Evolutionary conservation across 1,140 invertebrate genomes (phyloP).

Genomic region (Cotesia typhae): DNA sequence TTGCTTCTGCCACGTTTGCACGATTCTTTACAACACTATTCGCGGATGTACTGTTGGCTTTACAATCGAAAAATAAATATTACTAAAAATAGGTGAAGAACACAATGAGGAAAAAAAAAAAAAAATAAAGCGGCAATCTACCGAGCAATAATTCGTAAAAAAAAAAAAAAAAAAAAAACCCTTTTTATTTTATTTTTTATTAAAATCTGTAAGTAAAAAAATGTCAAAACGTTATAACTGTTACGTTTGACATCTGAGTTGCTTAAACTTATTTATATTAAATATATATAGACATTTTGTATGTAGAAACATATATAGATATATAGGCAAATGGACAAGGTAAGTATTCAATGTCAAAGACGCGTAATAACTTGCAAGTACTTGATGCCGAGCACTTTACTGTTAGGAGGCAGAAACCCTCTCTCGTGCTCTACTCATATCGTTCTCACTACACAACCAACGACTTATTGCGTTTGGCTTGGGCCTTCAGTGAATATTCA

Average conservation of each 20-base stretch:
- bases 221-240: not conserved
- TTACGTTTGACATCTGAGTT: too few species aligned
- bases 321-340: conserved; percentile 31
- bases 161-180: not conserved
- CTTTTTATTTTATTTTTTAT: not conserved
- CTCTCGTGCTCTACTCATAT: conserved; percentile 4
- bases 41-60: not conserved
- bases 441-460: not conserved
- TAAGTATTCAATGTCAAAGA: conserved; percentile 49
- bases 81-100: too few species aligned
- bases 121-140: not conserved
- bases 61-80: conserved; percentile 1
- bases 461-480: conserved; percentile 33
- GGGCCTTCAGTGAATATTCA: conserved; percentile 23
- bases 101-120: not conserved
- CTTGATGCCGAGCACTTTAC: conserved; percentile 34
- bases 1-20: conserved; percentile 22
- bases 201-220: not conserved
- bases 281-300: conserved; percentile 27
- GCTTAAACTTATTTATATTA: not conserved
- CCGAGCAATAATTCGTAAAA: not conserved
- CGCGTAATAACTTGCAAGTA: conserved; percentile 52
- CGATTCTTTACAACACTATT: conserved; percentile 18
- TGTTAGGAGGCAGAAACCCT: conserved; percentile 17
- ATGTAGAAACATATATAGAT: conserved; percentile 15